These are phyloP conservation scores for Melierax canorus DNA, from an alignment of 2,113 vertebrate genomes.

Conservation along the genomic window DNA sequence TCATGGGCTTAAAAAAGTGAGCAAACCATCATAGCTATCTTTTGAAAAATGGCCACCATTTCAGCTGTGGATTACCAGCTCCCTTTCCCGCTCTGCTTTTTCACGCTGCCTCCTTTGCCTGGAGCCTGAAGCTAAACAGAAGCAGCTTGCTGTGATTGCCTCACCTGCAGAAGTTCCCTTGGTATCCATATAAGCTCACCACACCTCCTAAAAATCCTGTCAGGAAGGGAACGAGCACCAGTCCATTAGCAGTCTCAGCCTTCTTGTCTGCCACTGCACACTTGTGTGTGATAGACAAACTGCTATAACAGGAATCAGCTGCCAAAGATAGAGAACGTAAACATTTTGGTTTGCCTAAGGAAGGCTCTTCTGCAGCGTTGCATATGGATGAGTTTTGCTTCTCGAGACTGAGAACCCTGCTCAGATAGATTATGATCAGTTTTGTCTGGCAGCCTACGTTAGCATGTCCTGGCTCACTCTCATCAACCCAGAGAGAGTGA, in stretches of 20 bases:
- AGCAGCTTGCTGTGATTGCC: neutral
- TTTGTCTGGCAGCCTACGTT: neutral
- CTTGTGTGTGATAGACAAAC: slow-evolving; percentile 33
- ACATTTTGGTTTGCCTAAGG: slow-evolving; percentile 23
- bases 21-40: neutral
- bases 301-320: slow-evolving; percentile 24
- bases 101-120: neutral
- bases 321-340: slow-evolving; percentile 17
- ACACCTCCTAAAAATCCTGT: neutral
- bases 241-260: slow-evolving; percentile 8
- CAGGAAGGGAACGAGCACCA: neutral
- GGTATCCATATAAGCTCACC: neutral
- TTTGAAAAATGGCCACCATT: neutral
- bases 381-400: slow-evolving; percentile 38
- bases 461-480: neutral
- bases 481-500: neutral
- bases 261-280: slow-evolving; percentile 5
- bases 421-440: neutral
- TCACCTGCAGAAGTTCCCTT: neutral
- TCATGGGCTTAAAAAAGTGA: neutral
- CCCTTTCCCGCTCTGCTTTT: neutral
- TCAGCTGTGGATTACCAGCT: neutral
- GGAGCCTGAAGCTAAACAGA: neutral
- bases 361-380: neutral
- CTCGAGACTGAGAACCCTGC: neutral